phyloP scores from a whole-genome alignment of 1,140 invertebrate genomes.

The fruit fly (Drosophila melanogaster) region Release_6_plus_ISO1_MT NT_037436.4:5526001-5526500 shows the following conservation, averaged over 20 bases:
- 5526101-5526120: conserved; percentile 2
- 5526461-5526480: no score
- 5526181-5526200: background rate
- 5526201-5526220: conserved; percentile 13
- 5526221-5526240: conserved; percentile 12
- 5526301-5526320: conserved; percentile 53
- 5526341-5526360: conserved; percentile 21
- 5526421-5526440: no score
- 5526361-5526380: conserved; percentile 29
- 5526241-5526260: conserved; percentile 44
- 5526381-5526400: background rate
- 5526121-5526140: conserved; percentile 28
- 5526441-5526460: no score
- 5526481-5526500: no score
- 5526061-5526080: conserved; percentile 62
- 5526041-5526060: conserved; percentile 36
- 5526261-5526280: conserved; percentile 74
- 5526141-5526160: conserved; percentile 19
- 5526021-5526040: conserved; percentile 22
- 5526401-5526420: no score
- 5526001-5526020: background rate
- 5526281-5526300: conserved; percentile 46
- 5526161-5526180: conserved; percentile 10
- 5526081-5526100: conserved; percentile 32
- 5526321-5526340: conserved; percentile 17